A percentile compares a stretch with the other conserved stretches of the same genome.
phyloP scores from a whole-genome alignment of 2,113 vertebrate genomes.

The Himantopus leucocephalus region DNA sequence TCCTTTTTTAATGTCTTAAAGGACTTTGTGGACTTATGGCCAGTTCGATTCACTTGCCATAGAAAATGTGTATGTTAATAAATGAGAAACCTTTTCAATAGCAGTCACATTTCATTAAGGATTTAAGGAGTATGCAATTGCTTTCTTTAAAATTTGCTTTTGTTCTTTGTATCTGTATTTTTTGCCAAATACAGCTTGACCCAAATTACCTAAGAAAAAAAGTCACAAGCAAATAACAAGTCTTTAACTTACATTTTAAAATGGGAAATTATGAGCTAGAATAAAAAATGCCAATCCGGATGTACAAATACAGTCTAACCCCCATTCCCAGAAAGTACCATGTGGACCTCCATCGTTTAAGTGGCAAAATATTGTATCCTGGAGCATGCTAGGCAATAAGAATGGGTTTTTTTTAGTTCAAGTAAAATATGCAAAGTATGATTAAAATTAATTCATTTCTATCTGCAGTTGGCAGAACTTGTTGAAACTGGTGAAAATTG shows the following conservation, averaged over 20 bases:
- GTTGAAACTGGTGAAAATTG: neutral
- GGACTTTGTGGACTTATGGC: neutral
- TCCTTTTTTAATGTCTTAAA: neutral
- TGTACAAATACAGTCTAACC: neutral
- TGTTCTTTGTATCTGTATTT: neutral
- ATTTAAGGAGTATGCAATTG: neutral
- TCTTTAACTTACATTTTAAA: neutral
- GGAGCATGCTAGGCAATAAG: neutral
- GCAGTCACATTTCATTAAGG: neutral
- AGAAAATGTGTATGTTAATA: neutral
- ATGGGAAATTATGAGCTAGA: neutral
- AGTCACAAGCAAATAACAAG: neutral
- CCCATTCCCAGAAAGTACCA: neutral
- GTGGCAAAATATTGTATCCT: neutral
- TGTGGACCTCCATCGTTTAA: neutral
- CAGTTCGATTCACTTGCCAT: neutral
- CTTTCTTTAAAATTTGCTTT: neutral
- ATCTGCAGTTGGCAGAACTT: neutral
- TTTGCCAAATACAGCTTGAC: neutral
- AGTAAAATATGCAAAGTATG: neutral
- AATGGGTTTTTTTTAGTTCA: accelerated
- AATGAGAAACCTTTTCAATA: neutral
- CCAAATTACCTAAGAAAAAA: neutral
- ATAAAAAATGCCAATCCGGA: neutral
- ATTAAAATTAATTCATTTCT: neutral